Conservation (phyloP, 1,140 invertebrate species). For the Macrosteles quadrilineatus region DNA sequence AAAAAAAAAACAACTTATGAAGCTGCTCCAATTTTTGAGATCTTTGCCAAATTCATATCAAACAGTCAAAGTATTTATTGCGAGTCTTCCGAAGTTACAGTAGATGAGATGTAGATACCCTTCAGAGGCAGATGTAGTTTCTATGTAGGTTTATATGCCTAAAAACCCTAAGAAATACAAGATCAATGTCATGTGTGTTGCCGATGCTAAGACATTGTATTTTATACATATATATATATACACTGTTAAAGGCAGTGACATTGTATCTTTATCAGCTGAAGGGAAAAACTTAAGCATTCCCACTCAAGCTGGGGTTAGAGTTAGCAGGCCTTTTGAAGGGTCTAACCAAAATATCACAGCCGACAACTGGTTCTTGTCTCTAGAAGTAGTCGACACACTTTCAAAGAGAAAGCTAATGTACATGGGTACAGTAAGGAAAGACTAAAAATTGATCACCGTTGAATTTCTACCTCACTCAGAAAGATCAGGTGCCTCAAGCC, state of each 20-base stretch:
- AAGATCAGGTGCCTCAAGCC: background rate
- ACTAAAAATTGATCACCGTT: slow-evolving; percentile 50
- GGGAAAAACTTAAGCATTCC: slow-evolving; percentile 11
- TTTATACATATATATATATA: slow-evolving; percentile 32
- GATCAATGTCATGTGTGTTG: slow-evolving; percentile 35
- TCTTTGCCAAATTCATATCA: slow-evolving; percentile 47
- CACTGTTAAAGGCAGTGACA: slow-evolving; percentile 20
- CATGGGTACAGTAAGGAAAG: slow-evolving; percentile 52
- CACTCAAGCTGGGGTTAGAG: slow-evolving; percentile 11
- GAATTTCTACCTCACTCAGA: slow-evolving; percentile 36
- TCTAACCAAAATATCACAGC: slow-evolving; percentile 37
- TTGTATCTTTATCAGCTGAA: background rate
- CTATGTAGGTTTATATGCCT: slow-evolving; percentile 51
- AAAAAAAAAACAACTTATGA: slow-evolving; percentile 39
- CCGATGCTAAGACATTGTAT: slow-evolving; percentile 42
- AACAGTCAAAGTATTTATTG: slow-evolving; percentile 47
- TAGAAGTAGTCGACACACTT: slow-evolving; percentile 43
- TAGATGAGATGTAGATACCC: slow-evolving; percentile 51
- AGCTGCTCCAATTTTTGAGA: slow-evolving; percentile 39
- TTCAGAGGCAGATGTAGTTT: slow-evolving; percentile 50
- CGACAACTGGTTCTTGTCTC: slow-evolving; percentile 40
- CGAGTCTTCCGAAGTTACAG: slow-evolving; percentile 40
- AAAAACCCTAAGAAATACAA: slow-evolving; percentile 53
- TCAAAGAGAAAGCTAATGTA: slow-evolving; percentile 46
- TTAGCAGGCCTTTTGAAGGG: slow-evolving; percentile 39